Base-by-base conservation (phyloP, 2,113 vertebrate species). In the Platysteira castanea region DNA sequence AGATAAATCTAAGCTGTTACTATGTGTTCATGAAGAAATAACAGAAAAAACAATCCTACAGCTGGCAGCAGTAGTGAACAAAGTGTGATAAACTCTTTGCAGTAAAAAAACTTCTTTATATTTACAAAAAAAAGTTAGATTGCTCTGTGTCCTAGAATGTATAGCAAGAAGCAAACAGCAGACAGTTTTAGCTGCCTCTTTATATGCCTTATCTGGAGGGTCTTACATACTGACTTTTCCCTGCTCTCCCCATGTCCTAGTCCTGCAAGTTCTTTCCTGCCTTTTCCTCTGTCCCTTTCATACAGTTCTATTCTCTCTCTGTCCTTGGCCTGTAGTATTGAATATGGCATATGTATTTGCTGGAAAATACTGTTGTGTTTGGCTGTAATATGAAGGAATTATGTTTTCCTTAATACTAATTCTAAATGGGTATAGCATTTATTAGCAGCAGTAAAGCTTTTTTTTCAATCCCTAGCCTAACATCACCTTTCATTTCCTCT, bases 221-320 rank as follows among this genome's bases (percentile, higher is more conserved):
- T 80, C 21, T 82, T 12, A 12, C 11, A 42, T 39, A 52, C 2
- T 49, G 33, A 47, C 50, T 69, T 23, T 79, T 59, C 9, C 6
- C 0, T 0, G 2, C 6, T 37, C 6, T 47, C 23, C 30, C 14
- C 1, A 14, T 44, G 47, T 87, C 21, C 46, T 79, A 31, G 37
- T 64, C 19, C 19, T 94, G 44, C 24, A 91, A 61, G 15, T 88
- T 83, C 31, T 92, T 94, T 80, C 20, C 42, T 76, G 19, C 19
- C 54, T 77, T 85, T 84, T 69, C 57, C 12, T 41, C 13, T 46
- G 16, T 59, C 30, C 7, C 17, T 86, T 89, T 83, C 47, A 31
- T 21, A 26, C 7, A 46, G 7, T 26, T 65, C 54, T 77, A 8
- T 67, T 93, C 30, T 13, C 33, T 46, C 33, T 46, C 22, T 39